phyloP scores from a whole-genome alignment of 23 tunicate species.

The Ciona savignyi region DNA sequence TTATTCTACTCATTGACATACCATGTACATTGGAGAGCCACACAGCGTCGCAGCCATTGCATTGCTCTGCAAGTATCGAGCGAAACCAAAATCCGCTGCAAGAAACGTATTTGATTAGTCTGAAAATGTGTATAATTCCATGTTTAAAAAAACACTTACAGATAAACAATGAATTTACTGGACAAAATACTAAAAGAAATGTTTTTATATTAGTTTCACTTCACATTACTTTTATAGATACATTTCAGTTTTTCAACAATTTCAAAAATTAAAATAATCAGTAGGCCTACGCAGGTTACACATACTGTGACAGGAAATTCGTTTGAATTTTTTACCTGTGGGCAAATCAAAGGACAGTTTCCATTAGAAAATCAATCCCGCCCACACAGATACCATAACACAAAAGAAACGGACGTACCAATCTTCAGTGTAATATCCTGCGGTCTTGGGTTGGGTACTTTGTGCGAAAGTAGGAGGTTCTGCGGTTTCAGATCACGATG shows the following conservation, averaged over 20 bases:
- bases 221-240: no score
- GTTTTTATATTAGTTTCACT: no score
- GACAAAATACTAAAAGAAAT: no score
- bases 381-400: neutral
- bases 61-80: slow-evolving; percentile 71
- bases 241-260: no score
- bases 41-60: slow-evolving; percentile 95
- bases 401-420: slow-evolving; percentile 28
- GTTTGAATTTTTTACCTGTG: no score
- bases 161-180: no score
- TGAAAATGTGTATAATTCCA: no score
- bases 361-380: neutral
- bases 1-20: slow-evolving; percentile 19
- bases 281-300: no score
- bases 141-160: no score
- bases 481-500: slow-evolving; percentile 99
- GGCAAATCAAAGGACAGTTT: neutral
- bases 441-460: slow-evolving; percentile 45
- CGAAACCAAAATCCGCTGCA: slow-evolving; percentile 99
- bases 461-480: slow-evolving; percentile 77
- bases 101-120: no score
- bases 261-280: no score
- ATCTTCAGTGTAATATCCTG: slow-evolving; percentile 78
- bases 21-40: slow-evolving; percentile 99
- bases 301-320: no score